Evolutionary conservation across 2,113 vertebrate genomes (phyloP), one percentile per base, ranked within the genome.

Genomic region (Gobio gobio): DNA sequence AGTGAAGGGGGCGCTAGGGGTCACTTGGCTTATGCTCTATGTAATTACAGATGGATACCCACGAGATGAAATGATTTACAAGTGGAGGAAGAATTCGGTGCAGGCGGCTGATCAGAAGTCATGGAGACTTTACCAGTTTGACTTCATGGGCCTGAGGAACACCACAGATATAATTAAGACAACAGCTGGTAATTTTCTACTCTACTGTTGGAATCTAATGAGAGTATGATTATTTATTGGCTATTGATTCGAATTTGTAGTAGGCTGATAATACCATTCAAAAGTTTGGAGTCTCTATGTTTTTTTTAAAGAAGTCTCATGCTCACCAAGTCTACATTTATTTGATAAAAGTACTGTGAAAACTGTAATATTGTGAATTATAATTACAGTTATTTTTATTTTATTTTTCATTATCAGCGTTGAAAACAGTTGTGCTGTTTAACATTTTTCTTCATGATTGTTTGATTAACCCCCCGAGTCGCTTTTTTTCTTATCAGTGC

Each of bases 81-180:
- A 96, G 91, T 99, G 98, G 98, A 96, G 96, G 85, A 98, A 96
- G 93, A 98, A 98, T 87, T 99, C 98, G 0, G 97, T 99, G 77
- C 96, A 97, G 89, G 96, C 97, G 14, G 94, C 97, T 2, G 97
- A 99, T 91, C 97, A 98, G 90, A 98, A 97, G 86, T 97, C 97
- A 84, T 99, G 98, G 98, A 93, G 97, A 81, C 97, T 99, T 20
- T 99, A 99, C 90, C 98, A 99, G 91, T 99, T 99, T 93, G 97
- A 98, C 82, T 99, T 99, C 90, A 96, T 97, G 97, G 98, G 98
- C 81, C 94, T 99, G 88, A 94, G 97, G 89, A 99, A 99, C 91
- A 97, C 97, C 1, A 95, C 97, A 0, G 96, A 97, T 86, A 92
- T 95, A 51, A 93, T 99, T 87, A 96, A 95, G 86, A 99, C 98